Base-by-base conservation (phyloP, 2,797 vertebrate species). In the Taenioides sp. region DNA sequence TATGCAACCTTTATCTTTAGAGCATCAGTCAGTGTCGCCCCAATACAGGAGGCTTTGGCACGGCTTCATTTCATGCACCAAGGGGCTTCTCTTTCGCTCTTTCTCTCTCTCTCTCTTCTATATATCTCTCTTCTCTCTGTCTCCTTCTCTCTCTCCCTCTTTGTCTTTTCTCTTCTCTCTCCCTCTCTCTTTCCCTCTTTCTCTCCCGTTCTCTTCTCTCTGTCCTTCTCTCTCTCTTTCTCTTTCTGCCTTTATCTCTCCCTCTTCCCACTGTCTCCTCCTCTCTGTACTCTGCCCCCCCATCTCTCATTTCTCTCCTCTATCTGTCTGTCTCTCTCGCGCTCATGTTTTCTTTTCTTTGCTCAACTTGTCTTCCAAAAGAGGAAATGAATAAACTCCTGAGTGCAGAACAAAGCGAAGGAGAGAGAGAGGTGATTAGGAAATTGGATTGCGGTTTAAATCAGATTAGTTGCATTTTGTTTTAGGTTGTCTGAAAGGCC, bases 21-120 rank as follows among this genome's bases (percentile, higher is more conserved):
- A 59, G 57, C 57, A 59, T 59, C 70, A 0, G 10, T 84, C 80
- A 76, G 23, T 74, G 72, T 84, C 73, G 66, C 60, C 58, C 31
- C 73, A 5, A 7, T 69, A 52, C 69, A 82, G 77, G 67, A 81
- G 50, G 52, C 62, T 63, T 74, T 31, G 76, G 72, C 64, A 54
- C 70, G 37, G 65, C 79, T 83, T 87, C 80, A 89, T 90, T 90
- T 89, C 82, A 87, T 88, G 89, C 88, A 84, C 86, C 78, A 86
- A 65, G 75, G 65, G 63, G 57, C 70, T 62, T 72, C 65, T 73
- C 61, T 62, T 72, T 43, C 1, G 14, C 80, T 43, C 40, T 16
- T 5, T 47, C 12, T 47, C 3, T 47, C 1, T 47, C 43, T 47
- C 7, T 34, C 34, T 34, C 34, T 34, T 2, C 1, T 28, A 28